Evolutionary conservation across 2,888 invertebrate species (phyloP).

Genomic region (Erebia aethiops): DNA sequence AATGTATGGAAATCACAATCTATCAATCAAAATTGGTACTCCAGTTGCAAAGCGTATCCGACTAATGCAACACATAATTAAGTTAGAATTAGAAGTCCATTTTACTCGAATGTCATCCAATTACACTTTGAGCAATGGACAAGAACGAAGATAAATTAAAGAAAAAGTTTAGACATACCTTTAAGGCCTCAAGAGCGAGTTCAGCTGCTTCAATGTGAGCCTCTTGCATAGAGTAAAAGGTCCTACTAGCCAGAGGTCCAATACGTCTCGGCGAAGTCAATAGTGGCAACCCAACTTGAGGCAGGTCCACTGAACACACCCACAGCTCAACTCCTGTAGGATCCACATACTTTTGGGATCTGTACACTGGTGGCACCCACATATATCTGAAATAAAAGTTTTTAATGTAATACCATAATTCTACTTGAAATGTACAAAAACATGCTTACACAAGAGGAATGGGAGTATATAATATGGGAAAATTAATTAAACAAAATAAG

Average conservation of each 20-base stretch:
- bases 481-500: no score
- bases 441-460: not conserved
- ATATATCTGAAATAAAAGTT: constrained; percentile 56
- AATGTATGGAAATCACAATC: no score
- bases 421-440: not conserved
- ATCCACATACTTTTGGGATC: constrained; percentile 61
- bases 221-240: constrained; percentile 58
- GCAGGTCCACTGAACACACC: constrained; percentile 63
- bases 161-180: constrained; percentile 49
- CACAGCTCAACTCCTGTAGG: constrained; percentile 55
- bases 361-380: constrained; percentile 67
- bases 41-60: no score
- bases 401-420: not conserved
- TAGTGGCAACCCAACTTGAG: constrained; percentile 62
- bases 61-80: no score
- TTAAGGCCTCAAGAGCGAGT: constrained; percentile 59
- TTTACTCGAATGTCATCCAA: no score
- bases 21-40: no score
- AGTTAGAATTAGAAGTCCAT: no score
- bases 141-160: no score
- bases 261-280: constrained; percentile 51
- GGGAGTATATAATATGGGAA: no score
- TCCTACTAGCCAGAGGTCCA: constrained; percentile 60
- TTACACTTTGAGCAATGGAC: no score
- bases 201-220: constrained; percentile 69